Evolutionary conservation across 2,113 vertebrate species (phyloP), one percentile per base, ranked within the genome.

Genomic region (Spermophilus dauricus): DNA sequence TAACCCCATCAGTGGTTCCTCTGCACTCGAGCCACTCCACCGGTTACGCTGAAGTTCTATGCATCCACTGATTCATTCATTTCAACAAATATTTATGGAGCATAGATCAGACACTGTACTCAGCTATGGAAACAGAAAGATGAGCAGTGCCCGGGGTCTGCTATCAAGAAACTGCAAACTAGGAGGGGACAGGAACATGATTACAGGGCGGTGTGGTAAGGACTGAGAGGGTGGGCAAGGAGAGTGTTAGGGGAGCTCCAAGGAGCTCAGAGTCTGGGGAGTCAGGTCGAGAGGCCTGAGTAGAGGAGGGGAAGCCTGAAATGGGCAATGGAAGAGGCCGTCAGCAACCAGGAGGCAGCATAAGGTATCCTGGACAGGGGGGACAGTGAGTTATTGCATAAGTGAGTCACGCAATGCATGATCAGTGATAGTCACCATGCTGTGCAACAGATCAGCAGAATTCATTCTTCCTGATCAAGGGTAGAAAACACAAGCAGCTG

Each of bases 1-100:
- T 8, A 34, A 58, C 16, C 24, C 10, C 72, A 0, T 72, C 4
- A 8, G 13, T 9, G 65, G n/a, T 37, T 70, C 51, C 72, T 86
- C 42, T 11, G 58, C 6, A 34, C 61, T n/a, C 61, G 32, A 17
- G 39, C 39, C 30, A 26, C 48, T 28, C 30, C 8, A 37, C 34
- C 8, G 1, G 17, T 4, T 30, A 1, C n/a, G 11, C 9, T 26
- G 18, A 6, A 13, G 4, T 39, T 45, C 4, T 24, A 32, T 28
- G 51, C 39, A 24, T 39, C 67, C 32, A 67, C 70, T 69, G 42
- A n/a, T 32, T 58, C 39, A 24, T 39, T 72, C 32, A 61, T 80
- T 69, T 56, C 34, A 20, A 5, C 18, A 65, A 76, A 91, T 4
- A 42, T 10, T 48, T 75, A 56, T 5, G 65, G 56, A 53, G 26